Base-by-base conservation (phyloP, 2,113 vertebrate species). In the Alexandromys fortis region DNA sequence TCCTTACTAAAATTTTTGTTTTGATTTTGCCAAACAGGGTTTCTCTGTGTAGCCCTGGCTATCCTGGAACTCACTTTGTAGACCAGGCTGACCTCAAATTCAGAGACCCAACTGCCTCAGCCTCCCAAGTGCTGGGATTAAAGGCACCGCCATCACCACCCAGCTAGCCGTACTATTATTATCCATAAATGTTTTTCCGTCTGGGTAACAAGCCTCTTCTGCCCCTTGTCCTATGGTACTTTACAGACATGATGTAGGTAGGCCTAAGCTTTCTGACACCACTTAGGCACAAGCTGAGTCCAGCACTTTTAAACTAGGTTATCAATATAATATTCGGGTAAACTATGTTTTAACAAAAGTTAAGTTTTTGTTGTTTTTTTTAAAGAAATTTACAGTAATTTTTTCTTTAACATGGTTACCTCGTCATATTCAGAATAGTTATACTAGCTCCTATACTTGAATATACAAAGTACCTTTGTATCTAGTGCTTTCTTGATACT, bases 401-500 rank as follows among this genome's bases (percentile, higher is more conserved):
- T 61, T 72, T 82, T 30, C 26, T 82, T 91, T 82, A 77, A 77
- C 38, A 45, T 47, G 47, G n/a, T 42, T 96, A 79, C 4, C 86
- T 85, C 14, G 6, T 86, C n/a, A 73, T 16, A 52, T 61, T 89
- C 24, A 81, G 5, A 63, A 7, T 85, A 26, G 9, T 21, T 83
- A 75, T 35, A 89, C 4, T 38, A 95, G 65, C 61, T 52, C 52
- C 2, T 30, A 47, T 47, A 89, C 33, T 94, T 94, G 76, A 95
- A 91, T 35, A 38, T 3, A n/a, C 33, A 77, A 90, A 85, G 35
- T 98, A 99, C 99, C 99, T 99, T 99, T 33, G 99, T 99, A 97
- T 99, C 99, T 3, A 99, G 99, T 92, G 99, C 99, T 97, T 99
- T 99, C 98, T 99, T 99, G 89, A 99, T 99, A 98, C 99, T 99